Conservation (phyloP, 2,113 vertebrate species). For the Chauna torquata region DNA sequence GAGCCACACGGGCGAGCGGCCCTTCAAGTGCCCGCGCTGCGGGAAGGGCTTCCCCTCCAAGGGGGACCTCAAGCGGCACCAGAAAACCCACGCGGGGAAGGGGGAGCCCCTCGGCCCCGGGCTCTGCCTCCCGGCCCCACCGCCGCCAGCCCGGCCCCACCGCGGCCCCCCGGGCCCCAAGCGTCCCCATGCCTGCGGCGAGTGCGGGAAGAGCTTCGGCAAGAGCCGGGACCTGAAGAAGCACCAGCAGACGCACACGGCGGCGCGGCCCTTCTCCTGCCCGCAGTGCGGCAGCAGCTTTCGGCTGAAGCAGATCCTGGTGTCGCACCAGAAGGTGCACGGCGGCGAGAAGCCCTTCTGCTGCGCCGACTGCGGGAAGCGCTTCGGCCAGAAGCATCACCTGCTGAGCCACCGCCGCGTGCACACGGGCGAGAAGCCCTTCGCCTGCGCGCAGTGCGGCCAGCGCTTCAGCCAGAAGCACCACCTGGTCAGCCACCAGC, state of each 20-base stretch:
- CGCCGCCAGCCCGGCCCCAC: neutral
- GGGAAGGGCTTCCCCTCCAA: neutral
- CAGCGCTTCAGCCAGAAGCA: conserved; percentile 70
- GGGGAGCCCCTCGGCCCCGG: neutral
- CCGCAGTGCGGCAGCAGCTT: conserved; percentile 1
- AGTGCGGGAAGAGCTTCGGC: conserved; percentile 64
- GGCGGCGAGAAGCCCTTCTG: neutral
- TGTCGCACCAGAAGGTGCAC: neutral
- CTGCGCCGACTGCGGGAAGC: conserved; percentile 69
- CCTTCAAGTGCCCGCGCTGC: conserved; percentile 52
- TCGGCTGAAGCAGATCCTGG: neutral
- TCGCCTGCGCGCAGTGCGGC: conserved; percentile 57
- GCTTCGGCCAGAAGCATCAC: neutral
- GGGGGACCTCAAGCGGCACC: neutral
- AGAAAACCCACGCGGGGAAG: neutral
- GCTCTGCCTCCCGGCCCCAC: neutral
- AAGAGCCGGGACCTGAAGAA: conserved; percentile 55
- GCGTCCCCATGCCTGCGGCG: conserved; percentile 18
- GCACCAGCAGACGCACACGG: conserved; percentile 29
- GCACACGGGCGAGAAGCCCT: conserved; percentile 29
- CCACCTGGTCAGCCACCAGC: conserved; percentile 66
- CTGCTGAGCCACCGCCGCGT: neutral
- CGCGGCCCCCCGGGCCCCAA: neutral
- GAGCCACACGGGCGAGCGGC: conserved; percentile 72
- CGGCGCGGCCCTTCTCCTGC: conserved; percentile 57